These are phyloP conservation scores for Oscheius sp. DNA, from an alignment of 2,888 invertebrate genomes.

Conservation along the genomic window DNA sequence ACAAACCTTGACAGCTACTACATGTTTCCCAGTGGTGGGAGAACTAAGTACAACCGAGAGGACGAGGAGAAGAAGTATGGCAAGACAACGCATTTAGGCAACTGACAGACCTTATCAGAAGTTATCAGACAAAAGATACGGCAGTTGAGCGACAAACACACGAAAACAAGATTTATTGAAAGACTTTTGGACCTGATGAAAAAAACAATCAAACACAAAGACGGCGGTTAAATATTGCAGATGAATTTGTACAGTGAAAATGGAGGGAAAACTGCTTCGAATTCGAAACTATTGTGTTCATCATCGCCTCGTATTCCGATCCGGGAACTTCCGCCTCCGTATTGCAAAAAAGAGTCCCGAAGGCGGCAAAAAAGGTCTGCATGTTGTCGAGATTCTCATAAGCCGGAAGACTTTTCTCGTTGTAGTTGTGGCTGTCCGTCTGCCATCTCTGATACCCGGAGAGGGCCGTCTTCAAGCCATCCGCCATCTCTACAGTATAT, in stretches of 20 bases:
- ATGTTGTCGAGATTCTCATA: slow-evolving; percentile 41
- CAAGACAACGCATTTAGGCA: slow-evolving; percentile 1
- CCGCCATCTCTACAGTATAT: slow-evolving; percentile 45
- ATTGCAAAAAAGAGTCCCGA: slow-evolving; percentile 49
- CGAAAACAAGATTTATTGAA: not conserved
- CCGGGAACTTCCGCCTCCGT: slow-evolving; percentile 45
- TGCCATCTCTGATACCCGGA: slow-evolving; percentile 52
- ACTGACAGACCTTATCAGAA: slow-evolving; percentile 4
- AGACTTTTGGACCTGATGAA: slow-evolving; percentile 14
- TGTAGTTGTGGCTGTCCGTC: slow-evolving; percentile 31
- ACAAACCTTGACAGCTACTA: slow-evolving; percentile 17
- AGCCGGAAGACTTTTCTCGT: slow-evolving; percentile 39
- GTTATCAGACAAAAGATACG: not conserved
- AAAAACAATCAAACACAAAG: slow-evolving; percentile 33
- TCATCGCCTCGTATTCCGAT: slow-evolving; percentile 52
- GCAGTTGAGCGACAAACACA: not conserved
- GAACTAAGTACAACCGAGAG: not conserved
- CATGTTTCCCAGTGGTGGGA: slow-evolving; percentile 17
- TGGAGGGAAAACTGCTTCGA: slow-evolving; percentile 44
- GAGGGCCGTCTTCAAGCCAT: slow-evolving; percentile 40
- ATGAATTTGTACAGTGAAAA: slow-evolving; percentile 50
- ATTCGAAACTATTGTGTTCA: slow-evolving; percentile 48
- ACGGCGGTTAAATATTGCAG: slow-evolving; percentile 40
- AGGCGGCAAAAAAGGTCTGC: slow-evolving; percentile 37
- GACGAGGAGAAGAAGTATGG: not conserved